phyloP scores from a whole-genome alignment of 2,888 invertebrate genomes.

The Sisyra nigra region DNA sequence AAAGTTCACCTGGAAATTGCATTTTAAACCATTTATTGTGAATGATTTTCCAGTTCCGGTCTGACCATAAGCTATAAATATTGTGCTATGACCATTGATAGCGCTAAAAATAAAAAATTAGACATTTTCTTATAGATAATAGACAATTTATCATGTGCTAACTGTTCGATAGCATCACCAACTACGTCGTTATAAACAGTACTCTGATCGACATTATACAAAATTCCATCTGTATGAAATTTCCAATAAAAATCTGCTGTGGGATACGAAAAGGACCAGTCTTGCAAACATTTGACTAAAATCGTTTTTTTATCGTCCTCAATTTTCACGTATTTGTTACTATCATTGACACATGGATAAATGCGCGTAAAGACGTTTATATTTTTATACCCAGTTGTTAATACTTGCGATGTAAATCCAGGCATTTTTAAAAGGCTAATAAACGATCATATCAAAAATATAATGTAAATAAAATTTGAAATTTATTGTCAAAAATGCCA shows the following conservation, averaged over 20 bases:
- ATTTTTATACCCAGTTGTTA: too few species aligned
- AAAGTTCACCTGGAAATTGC: constrained; percentile 15
- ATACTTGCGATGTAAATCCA: too few species aligned
- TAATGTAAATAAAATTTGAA: too few species aligned
- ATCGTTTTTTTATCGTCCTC: too few species aligned
- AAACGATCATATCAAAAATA: too few species aligned
- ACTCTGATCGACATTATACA: constrained; percentile 23
- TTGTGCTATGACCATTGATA: constrained; percentile 21
- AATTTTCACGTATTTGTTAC: too few species aligned
- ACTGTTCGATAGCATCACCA: constrained; percentile 23
- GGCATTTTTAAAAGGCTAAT: too few species aligned
- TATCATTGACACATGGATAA: too few species aligned
- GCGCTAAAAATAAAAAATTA: constrained; percentile 18
- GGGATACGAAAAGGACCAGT: constrained; percentile 10
- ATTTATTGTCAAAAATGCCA: too few species aligned
- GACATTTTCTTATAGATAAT: constrained; percentile 7
- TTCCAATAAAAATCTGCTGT: constrained; percentile 23
- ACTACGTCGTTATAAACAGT: constrained; percentile 21
- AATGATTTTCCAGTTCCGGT: constrained; percentile 26
- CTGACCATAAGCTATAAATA: constrained; percentile 27
- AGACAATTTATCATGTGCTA: not conserved
- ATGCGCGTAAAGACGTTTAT: too few species aligned
- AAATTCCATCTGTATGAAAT: constrained; percentile 25
- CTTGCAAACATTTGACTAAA: too few species aligned
- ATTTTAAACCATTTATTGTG: constrained; percentile 21